Conservation (phyloP, 2,797 vertebrate species). For the Lophius americanus region DNA sequence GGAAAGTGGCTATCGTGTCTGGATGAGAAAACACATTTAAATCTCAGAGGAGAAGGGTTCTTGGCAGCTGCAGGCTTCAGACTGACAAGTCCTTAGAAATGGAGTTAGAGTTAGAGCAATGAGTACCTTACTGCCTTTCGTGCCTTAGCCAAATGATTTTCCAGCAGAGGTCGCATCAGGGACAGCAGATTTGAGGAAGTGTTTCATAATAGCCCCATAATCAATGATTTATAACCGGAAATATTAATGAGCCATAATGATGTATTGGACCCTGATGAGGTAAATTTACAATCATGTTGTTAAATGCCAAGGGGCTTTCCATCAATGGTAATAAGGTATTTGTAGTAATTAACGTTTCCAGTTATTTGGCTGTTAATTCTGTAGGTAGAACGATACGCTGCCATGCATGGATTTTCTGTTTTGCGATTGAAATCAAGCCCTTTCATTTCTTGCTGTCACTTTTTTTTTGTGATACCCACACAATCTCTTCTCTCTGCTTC, state of each 20-base stretch:
- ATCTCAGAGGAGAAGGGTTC: conserved; percentile 70
- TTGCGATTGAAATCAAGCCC: conserved; percentile 36
- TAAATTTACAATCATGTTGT: conserved; percentile 63
- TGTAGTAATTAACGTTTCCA: conserved; percentile 62
- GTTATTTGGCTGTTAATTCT: conserved; percentile 55
- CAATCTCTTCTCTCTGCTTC: conserved; percentile 58
- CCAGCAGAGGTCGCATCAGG: conserved; percentile 54
- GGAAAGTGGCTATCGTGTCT: conserved; percentile 85
- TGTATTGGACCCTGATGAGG: conserved; percentile 69
- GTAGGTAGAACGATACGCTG: conserved; percentile 20
- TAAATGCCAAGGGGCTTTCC: conserved; percentile 67
- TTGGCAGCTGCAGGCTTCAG: conserved; percentile 50
- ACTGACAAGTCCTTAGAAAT: conserved; percentile 59
- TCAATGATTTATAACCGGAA: conserved; percentile 75
- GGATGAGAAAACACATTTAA: conserved; percentile 84
- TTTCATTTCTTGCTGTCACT: conserved; percentile 59
- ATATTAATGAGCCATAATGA: conserved; percentile 77
- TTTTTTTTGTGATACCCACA: conserved; percentile 43
- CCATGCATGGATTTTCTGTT: conserved; percentile 25
- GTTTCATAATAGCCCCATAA: conserved; percentile 71
- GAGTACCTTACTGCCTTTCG: conserved; percentile 55
- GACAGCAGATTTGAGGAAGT: conserved; percentile 69
- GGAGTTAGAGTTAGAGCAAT: conserved; percentile 64
- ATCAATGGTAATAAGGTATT: conserved; percentile 58
- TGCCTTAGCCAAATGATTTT: conserved; percentile 62